phyloP scores from a whole-genome alignment of 2,888 invertebrate species.

The Pinctada fucata region DNA sequence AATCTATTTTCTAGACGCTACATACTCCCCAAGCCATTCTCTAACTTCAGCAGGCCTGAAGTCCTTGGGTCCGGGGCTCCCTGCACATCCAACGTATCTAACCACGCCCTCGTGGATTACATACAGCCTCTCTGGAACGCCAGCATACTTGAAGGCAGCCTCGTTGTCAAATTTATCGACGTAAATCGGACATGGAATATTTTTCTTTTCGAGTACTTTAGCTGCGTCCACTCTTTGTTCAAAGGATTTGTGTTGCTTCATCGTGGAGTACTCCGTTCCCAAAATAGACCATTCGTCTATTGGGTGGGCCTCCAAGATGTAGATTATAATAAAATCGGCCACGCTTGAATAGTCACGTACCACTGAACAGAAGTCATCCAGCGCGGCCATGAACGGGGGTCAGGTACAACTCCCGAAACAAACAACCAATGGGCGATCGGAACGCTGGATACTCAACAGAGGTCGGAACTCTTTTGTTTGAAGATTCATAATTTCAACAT shows the following conservation, averaged over 20 bases:
- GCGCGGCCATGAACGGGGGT: conserved; percentile 69
- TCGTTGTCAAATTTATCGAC: conserved; percentile 46
- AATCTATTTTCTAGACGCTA: no score
- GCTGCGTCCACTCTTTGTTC: conserved; percentile 46
- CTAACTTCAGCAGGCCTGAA: conserved; percentile 14
- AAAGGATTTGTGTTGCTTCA: conserved; percentile 40
- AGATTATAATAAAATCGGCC: conserved; percentile 49
- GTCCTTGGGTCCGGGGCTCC: conserved; percentile 37
- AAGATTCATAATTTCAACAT: no score
- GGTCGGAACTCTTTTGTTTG: no score
- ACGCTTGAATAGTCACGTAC: conserved; percentile 36
- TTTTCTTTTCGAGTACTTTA: conserved; percentile 29
- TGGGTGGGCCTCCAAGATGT: conserved; percentile 39
- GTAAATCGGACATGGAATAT: conserved; percentile 34
- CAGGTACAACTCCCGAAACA: conserved; percentile 73
- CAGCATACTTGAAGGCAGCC: conserved; percentile 35
- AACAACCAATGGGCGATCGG: conserved; percentile 63
- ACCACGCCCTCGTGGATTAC: conserved; percentile 38
- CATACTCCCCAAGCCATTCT: no score
- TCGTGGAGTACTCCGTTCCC: conserved; percentile 11
- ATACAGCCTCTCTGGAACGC: conserved; percentile 44
- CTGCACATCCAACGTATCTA: conserved; percentile 20
- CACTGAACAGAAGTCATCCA: conserved; percentile 48
- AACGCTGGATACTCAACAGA: conserved; percentile 49
- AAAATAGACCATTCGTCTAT: conserved; percentile 27